Base-by-base conservation (phyloP, 2,888 invertebrate genomes). In the Halictus quadricinctus region DNA sequence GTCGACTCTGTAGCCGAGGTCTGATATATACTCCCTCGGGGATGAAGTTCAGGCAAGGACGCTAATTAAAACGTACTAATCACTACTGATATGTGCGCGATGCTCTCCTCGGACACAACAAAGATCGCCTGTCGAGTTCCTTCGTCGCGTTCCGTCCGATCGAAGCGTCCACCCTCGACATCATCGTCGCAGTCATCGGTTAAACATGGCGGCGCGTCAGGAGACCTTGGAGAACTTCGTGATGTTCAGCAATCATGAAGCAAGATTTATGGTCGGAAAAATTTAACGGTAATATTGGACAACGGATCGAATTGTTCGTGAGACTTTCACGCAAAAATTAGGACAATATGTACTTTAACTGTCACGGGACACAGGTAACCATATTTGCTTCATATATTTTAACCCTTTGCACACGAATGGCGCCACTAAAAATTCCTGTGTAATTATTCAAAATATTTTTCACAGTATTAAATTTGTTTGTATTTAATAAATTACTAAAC, bases 21-120 rank as follows among this genome's bases (percentile, higher is more conserved):
- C 12, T 58, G n/a, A 41, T 18, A 29, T 29, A 29, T 29, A 29
- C 36, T 36, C 64, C n/a, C 21, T 13, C 48, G 58, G 21, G 50
- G 78, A 83, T 50, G 79, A 81, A 72, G 81, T 79, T 72, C 8
- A 83, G 36, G 64, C 85, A 72, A 79, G 50, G 72, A 79, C 76
- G 81, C 85, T 76, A 76, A 86, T 88, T 89, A 90, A 83, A 88
- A 87, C 81, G 76, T 76, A 87, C 79, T 90, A 88, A 86, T 86
- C 77, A 79, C 90, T 90, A 91, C 72, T 91, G 91, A 90, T 91
- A 91, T 91, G 90, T 91, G 88, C 87, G 88, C 83, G 86, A 82
- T 73, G 82, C 69, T 76, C 84, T 76, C 73, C 77, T 70, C 79
- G 77, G 82, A 81, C 80, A 73, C 64, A 74, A 80, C 46, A 64